Base-by-base conservation (phyloP, 1,140 invertebrate species). In the Grapholita molesta region DNA sequence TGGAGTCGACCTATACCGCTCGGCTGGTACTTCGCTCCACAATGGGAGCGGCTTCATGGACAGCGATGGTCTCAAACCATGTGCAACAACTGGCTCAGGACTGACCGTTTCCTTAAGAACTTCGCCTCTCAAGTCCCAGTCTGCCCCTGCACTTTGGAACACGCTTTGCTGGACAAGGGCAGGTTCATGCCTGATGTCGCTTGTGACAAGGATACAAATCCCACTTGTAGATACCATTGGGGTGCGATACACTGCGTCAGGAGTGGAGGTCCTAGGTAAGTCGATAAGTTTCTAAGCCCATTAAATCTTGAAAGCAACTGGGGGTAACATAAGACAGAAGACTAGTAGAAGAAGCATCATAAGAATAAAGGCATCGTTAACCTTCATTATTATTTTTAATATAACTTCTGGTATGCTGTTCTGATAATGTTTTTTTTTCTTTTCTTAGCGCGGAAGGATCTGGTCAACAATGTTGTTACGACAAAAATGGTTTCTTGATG, bases 381-480 rank as follows among this genome's bases (percentile, higher is more conserved):
- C n/a, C n/a, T n/a, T n/a, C n/a, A n/a, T n/a, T n/a, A n/a, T n/a
- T n/a, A n/a, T n/a, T n/a, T n/a, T n/a, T n/a, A n/a, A n/a, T n/a
- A n/a, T n/a, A n/a, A n/a, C n/a, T n/a, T n/a, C n/a, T n/a, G n/a
- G 42, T 18, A 48, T 4, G 7, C 28, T 7, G 28, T 3, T 30
- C 28, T 7, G 7, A 30, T 30, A 4, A 30, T n/a, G 7, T 30
- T 4, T 9, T 21, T 5, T 21, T 21, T 1, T 70, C 57, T 42
- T 72, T 83, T 84, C 57, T n/a, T 77, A 97, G 97, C 73, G 86
- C 95, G 55, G 96, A 97, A 79, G 98, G 98, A 55, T 96, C 97
- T 0, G 98, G 98, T 67, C 98, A 99, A 83, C 98, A 99, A 82
- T 99, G 98, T 78, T 99, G 98, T 79, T 99, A 99, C 82, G 97